Conservation (phyloP, 2,888 invertebrate species). For the Prosopocoilus inquinatus region DNA sequence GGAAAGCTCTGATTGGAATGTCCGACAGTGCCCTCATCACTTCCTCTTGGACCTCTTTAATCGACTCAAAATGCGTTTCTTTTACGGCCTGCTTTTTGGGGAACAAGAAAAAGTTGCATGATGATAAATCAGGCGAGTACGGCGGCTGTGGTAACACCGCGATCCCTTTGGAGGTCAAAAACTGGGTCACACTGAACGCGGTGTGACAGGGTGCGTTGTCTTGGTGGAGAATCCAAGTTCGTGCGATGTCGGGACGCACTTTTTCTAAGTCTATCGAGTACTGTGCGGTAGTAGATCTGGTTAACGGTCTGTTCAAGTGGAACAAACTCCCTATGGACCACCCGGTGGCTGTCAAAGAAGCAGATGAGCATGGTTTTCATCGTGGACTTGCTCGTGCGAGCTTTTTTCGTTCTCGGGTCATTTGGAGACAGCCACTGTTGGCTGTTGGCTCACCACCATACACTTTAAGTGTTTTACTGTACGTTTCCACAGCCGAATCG, state of each 20-base stretch:
- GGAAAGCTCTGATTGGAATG: not conserved
- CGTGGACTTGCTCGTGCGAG: too few relatives aligned
- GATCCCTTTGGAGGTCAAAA: not conserved
- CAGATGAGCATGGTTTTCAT: too few relatives aligned
- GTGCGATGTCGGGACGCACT: not conserved
- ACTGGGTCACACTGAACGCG: not conserved
- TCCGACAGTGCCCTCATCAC: too few relatives aligned
- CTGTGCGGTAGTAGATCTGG: not conserved
- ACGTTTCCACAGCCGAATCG: too few relatives aligned
- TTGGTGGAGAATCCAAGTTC: not conserved
- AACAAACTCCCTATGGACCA: not conserved
- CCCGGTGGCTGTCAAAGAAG: not conserved
- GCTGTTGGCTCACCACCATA: too few relatives aligned
- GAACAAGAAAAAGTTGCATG: not conserved
- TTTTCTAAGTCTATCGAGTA: not conserved
- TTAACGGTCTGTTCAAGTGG: not conserved
- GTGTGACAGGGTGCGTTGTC: not conserved
- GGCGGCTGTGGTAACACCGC: not conserved
- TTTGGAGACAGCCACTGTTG: too few relatives aligned
- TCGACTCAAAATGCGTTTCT: too few relatives aligned
- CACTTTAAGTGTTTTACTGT: too few relatives aligned
- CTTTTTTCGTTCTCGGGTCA: too few relatives aligned
- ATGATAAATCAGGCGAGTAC: not conserved
- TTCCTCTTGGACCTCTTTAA: not conserved
- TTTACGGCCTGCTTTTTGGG: not conserved